A percentile compares a stretch with the other conserved stretches of the same genome.
Evolutionary conservation across 2,888 invertebrate genomes (phyloP).

Genomic region (Byasa hedistus): DNA sequence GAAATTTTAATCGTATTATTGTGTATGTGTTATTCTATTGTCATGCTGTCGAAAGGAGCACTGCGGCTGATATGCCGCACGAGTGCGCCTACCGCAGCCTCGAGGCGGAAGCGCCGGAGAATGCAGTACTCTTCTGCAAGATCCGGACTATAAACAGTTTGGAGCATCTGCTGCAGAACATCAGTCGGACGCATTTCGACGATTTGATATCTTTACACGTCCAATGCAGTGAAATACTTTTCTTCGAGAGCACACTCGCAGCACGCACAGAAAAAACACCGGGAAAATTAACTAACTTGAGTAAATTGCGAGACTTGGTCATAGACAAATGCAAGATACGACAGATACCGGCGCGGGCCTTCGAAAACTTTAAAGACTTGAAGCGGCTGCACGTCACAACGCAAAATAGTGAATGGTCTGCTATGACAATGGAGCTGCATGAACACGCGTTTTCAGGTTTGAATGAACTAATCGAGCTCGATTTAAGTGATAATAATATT

Average conservation of each 20-base stretch:
- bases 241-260: slow-evolving; percentile 85
- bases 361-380: slow-evolving; percentile 84
- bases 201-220: slow-evolving; percentile 84
- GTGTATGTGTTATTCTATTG: slow-evolving; percentile 76
- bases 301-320: slow-evolving; percentile 84
- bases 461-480: slow-evolving; percentile 83
- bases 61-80: slow-evolving; percentile 79
- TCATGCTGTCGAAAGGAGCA: slow-evolving; percentile 65
- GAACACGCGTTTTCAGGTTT: slow-evolving; percentile 85
- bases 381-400: slow-evolving; percentile 85
- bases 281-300: slow-evolving; percentile 79
- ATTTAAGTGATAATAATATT: slow-evolving; percentile 87
- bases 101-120: slow-evolving; percentile 77
- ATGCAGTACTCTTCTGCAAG: slow-evolving; percentile 83
- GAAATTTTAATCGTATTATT: slow-evolving; percentile 74
- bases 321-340: slow-evolving; percentile 89
- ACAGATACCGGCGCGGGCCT: slow-evolving; percentile 84
- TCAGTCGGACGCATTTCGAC: slow-evolving; percentile 82
- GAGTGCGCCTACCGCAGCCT: slow-evolving; percentile 86
- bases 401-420: slow-evolving; percentile 89
- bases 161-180: slow-evolving; percentile 83
- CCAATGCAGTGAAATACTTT: slow-evolving; percentile 87
- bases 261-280: slow-evolving; percentile 66
- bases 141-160: slow-evolving; percentile 86
- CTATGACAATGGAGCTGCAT: slow-evolving; percentile 86